Evolutionary conservation across 2,888 invertebrate genomes (phyloP), one percentile per base, ranked within the genome.

Genomic region (Mylabris sibirica): DNA sequence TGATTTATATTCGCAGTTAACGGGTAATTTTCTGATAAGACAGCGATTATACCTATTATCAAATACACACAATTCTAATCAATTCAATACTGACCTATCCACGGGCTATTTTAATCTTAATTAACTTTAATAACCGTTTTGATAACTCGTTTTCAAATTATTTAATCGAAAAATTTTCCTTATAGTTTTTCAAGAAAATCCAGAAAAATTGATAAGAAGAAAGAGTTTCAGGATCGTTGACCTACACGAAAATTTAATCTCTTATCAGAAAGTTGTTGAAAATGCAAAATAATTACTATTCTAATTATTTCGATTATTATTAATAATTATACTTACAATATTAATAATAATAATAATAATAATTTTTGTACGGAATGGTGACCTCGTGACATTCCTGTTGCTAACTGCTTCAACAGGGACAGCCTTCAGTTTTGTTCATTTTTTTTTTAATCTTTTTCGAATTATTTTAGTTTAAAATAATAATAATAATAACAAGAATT

Each of bases 351-450:
- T 44, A 17, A 44, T 44, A 44, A 44, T 44, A 44, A n/a, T 12
- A n/a, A 38, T 12, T 38, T 38, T 12, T 41, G 17, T 41, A 3
- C 12, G 38, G 3, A 38, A 11, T 44, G 41, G 41, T 44, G 41
- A 44, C 41, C 41, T 44, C 41, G 41, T 44, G 41, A 44, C 41
- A 44, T 44, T 44, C n/a, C 41, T 44, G 41, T 44, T 44, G 41
- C 41, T 44, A 44, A 44, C 41, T 44, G 41, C 41, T 14, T 14
- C 5, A 44, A 44, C 41, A 44, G 41, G 17, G n/a, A 44, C n/a
- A 44, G 41, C 41, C 41, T 44, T 44, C 41, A 44, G 6, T 44
- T 41, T 44, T 17, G 41, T 44, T 44, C 41, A 44, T 1, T 17
- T 44, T n/a, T 44, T 44, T 17, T 1, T 4, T n/a, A 17, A 44